Evolutionary conservation across 2,888 invertebrate species (phyloP), one percentile per base, ranked within the genome.

Genomic region (Trilocha varians): DNA sequence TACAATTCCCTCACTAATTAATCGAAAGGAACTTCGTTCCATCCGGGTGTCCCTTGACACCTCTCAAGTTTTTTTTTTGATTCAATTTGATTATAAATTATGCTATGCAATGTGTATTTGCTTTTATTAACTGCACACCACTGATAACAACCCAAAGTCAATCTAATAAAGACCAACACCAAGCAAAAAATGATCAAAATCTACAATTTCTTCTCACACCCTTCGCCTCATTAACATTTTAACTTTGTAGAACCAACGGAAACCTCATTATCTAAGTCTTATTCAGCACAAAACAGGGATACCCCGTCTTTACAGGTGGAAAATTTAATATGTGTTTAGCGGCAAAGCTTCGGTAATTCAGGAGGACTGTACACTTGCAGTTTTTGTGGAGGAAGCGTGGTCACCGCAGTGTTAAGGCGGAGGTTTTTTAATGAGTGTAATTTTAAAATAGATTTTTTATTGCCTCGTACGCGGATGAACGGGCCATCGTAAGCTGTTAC

Each of bases 321-420:
- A 54, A 50, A 52, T 66, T 59, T 67, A 66, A 67, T 65, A 67
- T 62, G 55, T 60, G 61, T 61, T 59, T 60, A 57, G 60, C 57
- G 42, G 53, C 67, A 59, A 65, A 74, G 75, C 78, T 73, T 68
- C 72, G 75, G 72, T 77, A 83, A 83, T 78, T 74, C 82, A 41
- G 58, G 57, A 56, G 53, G 25, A 11, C 47, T 45, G 52, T 64
- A 38, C 38, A 16, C 15, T 71, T 72, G 77, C 74, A 80, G 79
- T 84, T 84, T 84, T 84, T 84, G 79, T 70, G 65, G 50, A 52
- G 66, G 63, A 61, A 59, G 62, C 70, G 77, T 73, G 77, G 80
- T 76, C 79, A 82, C 80, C 69, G 82, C 82, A 78, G 70, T 65
- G 70, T 84, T 83, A 82, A 78, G 78, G 77, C 54, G 64, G 34